A percentile compares a stretch with the other conserved stretches of the same genome.
phyloP scores from a whole-genome alignment of 1,140 invertebrate species.

The Leptinotarsa defecta region DNA sequence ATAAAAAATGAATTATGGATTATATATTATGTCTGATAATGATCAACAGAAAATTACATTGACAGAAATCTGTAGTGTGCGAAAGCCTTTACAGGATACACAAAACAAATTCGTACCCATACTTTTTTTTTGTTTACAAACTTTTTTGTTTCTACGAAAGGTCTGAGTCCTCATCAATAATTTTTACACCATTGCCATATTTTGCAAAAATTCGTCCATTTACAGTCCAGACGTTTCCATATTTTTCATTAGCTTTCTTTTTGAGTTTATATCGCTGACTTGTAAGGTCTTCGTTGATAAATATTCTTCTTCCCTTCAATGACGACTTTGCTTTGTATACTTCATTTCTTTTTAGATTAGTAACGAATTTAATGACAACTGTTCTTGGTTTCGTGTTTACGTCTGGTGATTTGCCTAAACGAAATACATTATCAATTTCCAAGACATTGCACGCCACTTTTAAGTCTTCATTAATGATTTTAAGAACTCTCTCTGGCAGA shows the following conservation, averaged over 20 bases:
- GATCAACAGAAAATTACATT: too few species aligned
- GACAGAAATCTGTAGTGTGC: too few species aligned
- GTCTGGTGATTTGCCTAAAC: background rate
- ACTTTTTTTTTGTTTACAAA: too few species aligned
- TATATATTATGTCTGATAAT: too few species aligned
- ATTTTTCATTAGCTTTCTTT: background rate
- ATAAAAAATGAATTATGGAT: background rate
- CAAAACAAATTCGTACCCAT: too few species aligned
- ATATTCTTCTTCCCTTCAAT: background rate
- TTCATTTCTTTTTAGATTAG: background rate
- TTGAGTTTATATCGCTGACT: background rate
- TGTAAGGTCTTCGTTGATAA: background rate
- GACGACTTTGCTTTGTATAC: background rate
- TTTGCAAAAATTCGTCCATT: conserved; percentile 9
- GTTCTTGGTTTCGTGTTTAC: background rate
- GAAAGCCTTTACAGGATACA: too few species aligned
- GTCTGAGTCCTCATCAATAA: too few species aligned
- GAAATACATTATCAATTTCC: conserved; percentile 7
- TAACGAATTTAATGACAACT: conserved; percentile 12
- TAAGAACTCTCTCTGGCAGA: background rate
- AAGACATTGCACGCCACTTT: background rate
- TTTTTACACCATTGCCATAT: conserved; percentile 6
- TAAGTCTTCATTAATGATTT: conserved; percentile 5
- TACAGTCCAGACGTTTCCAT: background rate
- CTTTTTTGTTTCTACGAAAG: too few species aligned